These are phyloP conservation scores for Aradus depressus DNA, from an alignment of 2,888 invertebrate genomes.

Conservation along the genomic window DNA sequence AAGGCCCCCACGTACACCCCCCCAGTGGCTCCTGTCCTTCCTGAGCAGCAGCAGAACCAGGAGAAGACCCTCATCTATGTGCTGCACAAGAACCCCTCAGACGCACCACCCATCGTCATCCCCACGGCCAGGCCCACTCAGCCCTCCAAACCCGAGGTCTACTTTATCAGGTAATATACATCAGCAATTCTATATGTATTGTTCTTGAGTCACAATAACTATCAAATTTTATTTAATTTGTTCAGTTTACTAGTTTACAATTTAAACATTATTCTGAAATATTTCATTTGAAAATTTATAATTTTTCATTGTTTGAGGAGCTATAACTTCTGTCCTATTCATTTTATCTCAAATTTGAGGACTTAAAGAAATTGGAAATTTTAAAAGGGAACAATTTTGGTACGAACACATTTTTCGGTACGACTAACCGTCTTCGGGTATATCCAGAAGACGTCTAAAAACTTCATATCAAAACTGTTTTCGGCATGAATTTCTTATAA, in stretches of 20 bases:
- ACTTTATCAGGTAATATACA: slow-evolving; percentile 28
- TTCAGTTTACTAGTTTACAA: background rate
- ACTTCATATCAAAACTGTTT: too few species aligned
- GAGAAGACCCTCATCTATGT: slow-evolving; percentile 33
- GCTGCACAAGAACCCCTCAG: slow-evolving; percentile 31
- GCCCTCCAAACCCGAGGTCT: slow-evolving; percentile 32
- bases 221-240: background rate
- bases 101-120: slow-evolving; percentile 30
- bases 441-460: too few species aligned
- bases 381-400: too few species aligned
- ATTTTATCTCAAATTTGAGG: too few species aligned
- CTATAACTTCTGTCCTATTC: too few species aligned
- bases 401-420: too few species aligned
- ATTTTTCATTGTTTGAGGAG: too few species aligned
- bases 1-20: slow-evolving; percentile 31
- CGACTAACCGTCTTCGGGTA: too few species aligned
- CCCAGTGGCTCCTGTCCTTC: slow-evolving; percentile 30
- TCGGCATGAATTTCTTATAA: too few species aligned
- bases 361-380: too few species aligned
- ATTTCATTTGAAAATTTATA: too few species aligned
- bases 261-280: background rate
- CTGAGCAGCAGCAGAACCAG: slow-evolving; percentile 30
- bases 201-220: background rate
- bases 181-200: background rate
- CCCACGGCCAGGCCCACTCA: slow-evolving; percentile 30